These are phyloP conservation scores for Leucania comma DNA, from an alignment of 2,888 invertebrate species.

Conservation along the genomic window DNA sequence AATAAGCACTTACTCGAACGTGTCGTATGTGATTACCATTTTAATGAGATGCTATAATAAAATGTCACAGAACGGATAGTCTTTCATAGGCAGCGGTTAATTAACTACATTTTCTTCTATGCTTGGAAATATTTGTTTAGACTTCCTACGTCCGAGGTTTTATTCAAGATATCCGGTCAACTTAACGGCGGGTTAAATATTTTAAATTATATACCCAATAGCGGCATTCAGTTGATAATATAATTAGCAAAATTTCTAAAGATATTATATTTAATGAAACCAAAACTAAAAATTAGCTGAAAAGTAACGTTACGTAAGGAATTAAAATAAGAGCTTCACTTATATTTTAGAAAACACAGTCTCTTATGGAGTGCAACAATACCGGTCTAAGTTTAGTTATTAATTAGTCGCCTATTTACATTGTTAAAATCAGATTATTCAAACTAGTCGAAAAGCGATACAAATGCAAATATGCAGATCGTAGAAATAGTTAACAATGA, in stretches of 20 bases:
- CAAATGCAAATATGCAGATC: conserved; percentile 25
- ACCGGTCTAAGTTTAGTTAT: not conserved
- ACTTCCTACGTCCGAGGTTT: conserved; percentile 12
- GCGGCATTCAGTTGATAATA: not conserved
- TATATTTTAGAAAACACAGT: conserved; percentile 21
- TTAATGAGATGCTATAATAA: conserved; percentile 60
- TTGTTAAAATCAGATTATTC: not conserved
- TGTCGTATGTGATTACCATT: conserved; percentile 60
- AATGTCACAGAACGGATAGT: conserved; percentile 54
- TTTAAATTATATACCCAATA: not conserved
- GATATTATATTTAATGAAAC: not conserved
- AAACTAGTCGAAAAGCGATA: not conserved
- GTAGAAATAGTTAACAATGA: conserved; percentile 14
- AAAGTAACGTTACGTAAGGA: conserved; percentile 48
- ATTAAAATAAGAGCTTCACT: conserved; percentile 11
- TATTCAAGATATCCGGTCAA: conserved; percentile 13
- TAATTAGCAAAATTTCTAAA: not conserved
- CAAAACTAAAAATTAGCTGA: conserved; percentile 3
- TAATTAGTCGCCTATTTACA: not conserved
- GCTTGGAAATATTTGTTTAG: conserved; percentile 10
- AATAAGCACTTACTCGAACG: conserved; percentile 47
- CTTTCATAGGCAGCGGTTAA: conserved; percentile 38
- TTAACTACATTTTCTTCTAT: conserved; percentile 41
- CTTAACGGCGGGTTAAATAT: not conserved
- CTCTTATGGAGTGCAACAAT: not conserved